Base-by-base conservation (phyloP, 2,113 vertebrate genomes). In the Accipiter cooperii region DNA sequence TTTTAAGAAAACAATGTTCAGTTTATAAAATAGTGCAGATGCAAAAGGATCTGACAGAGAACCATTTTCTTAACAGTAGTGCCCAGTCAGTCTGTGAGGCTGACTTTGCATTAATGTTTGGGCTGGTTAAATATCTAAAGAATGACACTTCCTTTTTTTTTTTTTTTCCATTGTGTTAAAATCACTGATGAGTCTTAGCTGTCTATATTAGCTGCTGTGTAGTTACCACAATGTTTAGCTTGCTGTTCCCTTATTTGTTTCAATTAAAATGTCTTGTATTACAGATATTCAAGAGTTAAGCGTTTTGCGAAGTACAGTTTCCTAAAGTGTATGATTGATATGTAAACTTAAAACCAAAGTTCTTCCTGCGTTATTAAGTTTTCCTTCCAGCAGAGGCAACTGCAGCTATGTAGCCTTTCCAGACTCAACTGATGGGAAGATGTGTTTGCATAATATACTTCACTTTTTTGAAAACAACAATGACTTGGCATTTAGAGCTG, bases 301-400 rank as follows among this genome's bases (percentile, higher is more conserved):
- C 8, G 9, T 54, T 76, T 8, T 2, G 3, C 60, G 40, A 91
- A 86, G 38, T 69, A 57, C 18, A 33, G 6, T 71, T 83, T 73
- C 38, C 40, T 65, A 4, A 78, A 82, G 14, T 63, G 14, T 47
- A 5, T 58, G 22, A 51, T 52, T 70, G 26, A 33, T 81, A 12
- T 1, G 2, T 84, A 52, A 54, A 36, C 24, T 60, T 49, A 31
- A 79, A 51, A 7, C 29, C n/a, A 31, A 34, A 51, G 12, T 47
- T 88, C 29, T 34, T 73, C 4, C 20, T 1, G 0, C 1, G 0
- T 78, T 65, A 33, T 0, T 58, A 28, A 15, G 15, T 69, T 91
- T 61, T 79, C 21, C 58, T 42, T 64, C n/a, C 34, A 22, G 26
- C 68, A 44, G 44, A 54, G 26, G 26, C 74, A 84, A 13, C 10